Base-by-base conservation (phyloP, 2,888 invertebrate species). In the Eristalis tenax region DNA sequence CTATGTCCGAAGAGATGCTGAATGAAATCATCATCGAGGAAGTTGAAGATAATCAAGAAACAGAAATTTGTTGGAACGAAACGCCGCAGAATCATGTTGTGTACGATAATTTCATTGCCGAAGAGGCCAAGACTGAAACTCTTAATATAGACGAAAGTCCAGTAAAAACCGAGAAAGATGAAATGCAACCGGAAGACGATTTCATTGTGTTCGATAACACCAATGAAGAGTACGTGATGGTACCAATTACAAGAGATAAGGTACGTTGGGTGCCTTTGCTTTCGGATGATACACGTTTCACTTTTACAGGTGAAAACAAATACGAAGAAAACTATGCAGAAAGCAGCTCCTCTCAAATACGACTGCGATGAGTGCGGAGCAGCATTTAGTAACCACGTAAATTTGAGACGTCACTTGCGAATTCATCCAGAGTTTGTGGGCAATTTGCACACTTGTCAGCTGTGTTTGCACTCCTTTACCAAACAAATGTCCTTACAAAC, bases 401-500 rank as follows among this genome's bases (percentile, higher is more conserved):
- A 91, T 18, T 83, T 93, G 3, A 89, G 90, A 50, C 90, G 91
- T 0, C 92, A 93, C 75, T 89, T 89, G 85, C 74, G 88, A 28
- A 35, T 83, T 76, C 88, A 89, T 82, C 35, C 76, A 78, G 32
- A 89, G 83, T 61, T 88, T 76, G 63, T 85, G 22, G 74, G 40
- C 32, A 70, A 70, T 4, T 13, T 79, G 8, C 59, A 71, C 23
- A 71, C 23, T 4, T 87, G 86, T 10, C 28, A n/a, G 0, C 23
- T 15, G 22, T 87, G 86, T 15, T 13, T n/a, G 11, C 79, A 87
- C 32, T 28, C 83, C 3, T 87, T 83, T 22, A 75, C 79, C 1
- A 83, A 89, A 73, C 76, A 63, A 57, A 0, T 94, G 93, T 88
- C 93, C 93, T 0, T 91, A 93, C 0, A 94, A 93, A 38, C 93